Percentiles rank a stretch among this genome's conserved stretches.
Evolutionary conservation across 2,113 vertebrate species (phyloP).

Genomic region (human): DNA sequence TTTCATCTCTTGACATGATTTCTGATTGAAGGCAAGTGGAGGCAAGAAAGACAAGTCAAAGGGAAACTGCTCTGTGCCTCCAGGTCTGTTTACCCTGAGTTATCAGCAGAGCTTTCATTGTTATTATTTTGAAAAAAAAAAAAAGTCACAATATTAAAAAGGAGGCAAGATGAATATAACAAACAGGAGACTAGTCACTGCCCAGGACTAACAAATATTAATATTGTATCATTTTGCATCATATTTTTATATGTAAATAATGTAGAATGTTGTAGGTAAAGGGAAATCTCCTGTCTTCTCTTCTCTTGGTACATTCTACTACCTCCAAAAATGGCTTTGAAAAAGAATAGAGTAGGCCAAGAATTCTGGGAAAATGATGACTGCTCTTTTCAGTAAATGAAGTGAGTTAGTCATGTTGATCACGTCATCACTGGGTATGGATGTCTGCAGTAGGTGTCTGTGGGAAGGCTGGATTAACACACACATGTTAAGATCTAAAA

Average conservation of each 20-base stretch:
- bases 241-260: neutral
- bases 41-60: neutral
- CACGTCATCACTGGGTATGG: neutral
- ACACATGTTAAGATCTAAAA: neutral
- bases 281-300: neutral
- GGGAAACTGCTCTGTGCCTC: neutral
- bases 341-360: neutral
- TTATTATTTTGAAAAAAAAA: neutral
- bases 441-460: neutral
- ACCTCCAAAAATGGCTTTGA: neutral
- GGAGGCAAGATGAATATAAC: neutral
- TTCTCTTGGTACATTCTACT: neutral
- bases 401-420: neutral
- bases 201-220: neutral
- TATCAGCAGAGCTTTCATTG: neutral
- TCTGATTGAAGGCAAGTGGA: neutral
- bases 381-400: neutral
- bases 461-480: neutral
- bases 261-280: neutral
- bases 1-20: neutral
- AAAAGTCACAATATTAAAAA: neutral
- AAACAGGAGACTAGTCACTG: neutral
- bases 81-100: neutral
- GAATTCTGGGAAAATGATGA: neutral
- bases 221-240: neutral